phyloP scores from a whole-genome alignment of 2,113 vertebrate genomes.

The Micronycteris hirsuta region DNA sequence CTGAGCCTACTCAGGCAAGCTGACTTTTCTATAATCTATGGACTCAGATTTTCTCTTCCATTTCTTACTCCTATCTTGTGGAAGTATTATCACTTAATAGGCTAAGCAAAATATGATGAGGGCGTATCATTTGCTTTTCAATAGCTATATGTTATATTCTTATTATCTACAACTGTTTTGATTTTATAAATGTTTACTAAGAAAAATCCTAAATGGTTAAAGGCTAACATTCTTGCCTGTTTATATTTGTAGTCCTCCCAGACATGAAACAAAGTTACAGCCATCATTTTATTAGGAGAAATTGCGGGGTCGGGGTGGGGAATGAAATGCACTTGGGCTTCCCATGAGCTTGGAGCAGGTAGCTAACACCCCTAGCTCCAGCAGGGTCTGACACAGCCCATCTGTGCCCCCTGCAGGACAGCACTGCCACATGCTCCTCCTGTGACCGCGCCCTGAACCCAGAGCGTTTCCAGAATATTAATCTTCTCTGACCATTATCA shows the following conservation, averaged over 20 bases:
- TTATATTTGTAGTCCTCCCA: constrained; percentile 3
- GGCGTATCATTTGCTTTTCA: background rate
- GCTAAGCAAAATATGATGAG: background rate
- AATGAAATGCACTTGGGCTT: background rate
- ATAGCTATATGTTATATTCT: background rate
- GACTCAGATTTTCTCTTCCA: background rate
- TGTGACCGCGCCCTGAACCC: background rate
- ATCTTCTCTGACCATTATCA: background rate
- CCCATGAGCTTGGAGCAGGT: background rate
- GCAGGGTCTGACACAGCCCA: background rate
- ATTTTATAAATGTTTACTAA: background rate
- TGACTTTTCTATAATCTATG: background rate
- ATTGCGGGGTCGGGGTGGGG: background rate
- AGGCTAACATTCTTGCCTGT: constrained; percentile 21
- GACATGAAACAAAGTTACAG: constrained; percentile 24
- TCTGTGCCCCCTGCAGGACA: background rate
- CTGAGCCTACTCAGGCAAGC: background rate
- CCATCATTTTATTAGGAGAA: background rate
- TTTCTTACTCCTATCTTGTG: background rate
- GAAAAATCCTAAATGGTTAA: background rate
- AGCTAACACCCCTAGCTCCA: background rate
- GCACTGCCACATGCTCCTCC: background rate
- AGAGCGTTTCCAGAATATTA: background rate
- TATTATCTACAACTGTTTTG: background rate
- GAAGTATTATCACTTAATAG: background rate